Conservation (phyloP, 1,140 invertebrate genomes). For the Mylabris phalerata region DNA sequence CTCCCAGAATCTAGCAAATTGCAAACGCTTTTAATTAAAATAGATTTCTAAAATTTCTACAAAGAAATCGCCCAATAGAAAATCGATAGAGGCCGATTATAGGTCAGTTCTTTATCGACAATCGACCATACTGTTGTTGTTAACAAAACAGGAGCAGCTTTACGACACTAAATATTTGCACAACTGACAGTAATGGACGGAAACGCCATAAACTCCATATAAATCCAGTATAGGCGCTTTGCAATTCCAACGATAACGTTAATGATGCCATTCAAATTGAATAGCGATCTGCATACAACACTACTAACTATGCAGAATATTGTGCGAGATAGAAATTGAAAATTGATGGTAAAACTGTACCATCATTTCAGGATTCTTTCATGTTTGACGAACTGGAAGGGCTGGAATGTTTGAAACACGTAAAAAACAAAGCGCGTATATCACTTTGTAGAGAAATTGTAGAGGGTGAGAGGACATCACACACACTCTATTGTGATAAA, state of each 20-base stretch:
- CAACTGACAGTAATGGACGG: slow-evolving; percentile 14
- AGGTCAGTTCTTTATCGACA: slow-evolving; percentile 10
- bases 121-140: slow-evolving; percentile 8
- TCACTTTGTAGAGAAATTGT: too few species aligned
- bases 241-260: slow-evolving; percentile 16
- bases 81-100: neutral
- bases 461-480: too few species aligned
- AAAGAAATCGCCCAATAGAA: too few species aligned
- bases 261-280: slow-evolving; percentile 17
- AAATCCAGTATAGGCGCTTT: slow-evolving; percentile 14
- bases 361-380: neutral
- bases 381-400: slow-evolving; percentile 2
- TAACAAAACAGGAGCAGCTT: slow-evolving; percentile 13
- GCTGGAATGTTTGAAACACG: neutral
- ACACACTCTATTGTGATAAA: too few species aligned
- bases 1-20: too few species aligned
- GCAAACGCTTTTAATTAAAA: too few species aligned
- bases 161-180: slow-evolving; percentile 17
- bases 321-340: slow-evolving; percentile 1
- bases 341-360: neutral
- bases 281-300: slow-evolving; percentile 7
- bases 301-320: too few species aligned
- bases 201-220: slow-evolving; percentile 16
- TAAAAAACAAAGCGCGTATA: neutral
- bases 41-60: too few species aligned